Evolutionary conservation across 2,113 vertebrate species (phyloP).

Genomic region (Tichodroma muraria): DNA sequence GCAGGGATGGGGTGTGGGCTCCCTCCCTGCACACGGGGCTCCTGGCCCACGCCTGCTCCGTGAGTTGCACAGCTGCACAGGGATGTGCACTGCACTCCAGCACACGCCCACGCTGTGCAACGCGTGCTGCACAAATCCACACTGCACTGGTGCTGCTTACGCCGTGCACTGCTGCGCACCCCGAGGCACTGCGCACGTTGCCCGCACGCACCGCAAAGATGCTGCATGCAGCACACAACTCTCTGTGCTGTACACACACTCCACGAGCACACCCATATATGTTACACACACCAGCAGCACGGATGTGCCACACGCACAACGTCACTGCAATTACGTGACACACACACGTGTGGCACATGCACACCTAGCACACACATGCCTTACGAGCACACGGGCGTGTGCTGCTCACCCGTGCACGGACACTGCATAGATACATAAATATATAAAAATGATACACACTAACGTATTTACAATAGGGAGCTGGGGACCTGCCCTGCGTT

Average conservation of each 20-base stretch:
- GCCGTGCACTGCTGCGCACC: neutral
- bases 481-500: neutral
- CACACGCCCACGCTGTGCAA: rapidly evolving
- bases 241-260: rapidly evolving
- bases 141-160: neutral
- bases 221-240: rapidly evolving
- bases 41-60: neutral
- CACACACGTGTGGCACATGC: rapidly evolving
- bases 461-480: rapidly evolving
- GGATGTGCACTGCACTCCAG: rapidly evolving
- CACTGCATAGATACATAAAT: neutral
- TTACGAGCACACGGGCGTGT: rapidly evolving
- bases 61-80: neutral
- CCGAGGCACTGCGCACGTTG: rapidly evolving
- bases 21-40: neutral
- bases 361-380: rapidly evolving
- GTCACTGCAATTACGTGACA: rapidly evolving
- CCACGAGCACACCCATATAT: rapidly evolving
- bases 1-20: no score
- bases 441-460: neutral
- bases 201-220: rapidly evolving
- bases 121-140: neutral
- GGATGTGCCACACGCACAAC: rapidly evolving
- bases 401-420: neutral
- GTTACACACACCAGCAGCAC: neutral